A percentile compares a stretch with the other conserved stretches of the same genome.
Evolutionary conservation across 2,113 vertebrate species (phyloP).

Genomic region (Perognathus longimembris): DNA sequence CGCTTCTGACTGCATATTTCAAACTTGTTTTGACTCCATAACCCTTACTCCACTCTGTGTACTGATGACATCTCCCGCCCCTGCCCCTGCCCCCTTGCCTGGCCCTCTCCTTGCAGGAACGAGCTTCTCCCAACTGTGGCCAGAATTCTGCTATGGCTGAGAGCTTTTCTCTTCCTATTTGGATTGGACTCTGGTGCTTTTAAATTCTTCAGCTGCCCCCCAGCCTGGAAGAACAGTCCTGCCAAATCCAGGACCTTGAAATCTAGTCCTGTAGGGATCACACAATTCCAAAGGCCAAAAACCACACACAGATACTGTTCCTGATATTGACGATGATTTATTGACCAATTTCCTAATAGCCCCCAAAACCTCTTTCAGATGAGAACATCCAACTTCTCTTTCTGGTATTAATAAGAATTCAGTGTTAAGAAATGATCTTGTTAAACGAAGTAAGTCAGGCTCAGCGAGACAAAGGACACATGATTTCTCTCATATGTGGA

Average conservation of each 20-base stretch:
- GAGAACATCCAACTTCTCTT: constrained; percentile 18
- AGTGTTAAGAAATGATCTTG: neutral
- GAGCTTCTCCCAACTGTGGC: neutral
- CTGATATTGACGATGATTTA: constrained; percentile 15
- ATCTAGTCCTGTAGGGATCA: neutral
- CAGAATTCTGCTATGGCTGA: neutral
- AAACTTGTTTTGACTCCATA: neutral
- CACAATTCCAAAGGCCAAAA: constrained; percentile 19
- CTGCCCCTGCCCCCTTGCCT: too few relatives aligned
- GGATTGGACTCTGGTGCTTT: neutral
- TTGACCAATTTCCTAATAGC: constrained; percentile 25
- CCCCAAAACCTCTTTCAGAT: constrained; percentile 29
- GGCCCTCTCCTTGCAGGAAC: neutral
- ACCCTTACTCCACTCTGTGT: neutral
- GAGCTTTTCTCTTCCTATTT: neutral
- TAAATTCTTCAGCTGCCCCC: constrained; percentile 19
- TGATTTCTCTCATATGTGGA: too few relatives aligned
- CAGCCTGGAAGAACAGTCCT: neutral
- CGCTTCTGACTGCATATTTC: neutral
- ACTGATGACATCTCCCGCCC: neutral
- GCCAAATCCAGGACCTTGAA: neutral
- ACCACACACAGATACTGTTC: constrained; percentile 3
- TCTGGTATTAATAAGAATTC: neutral
- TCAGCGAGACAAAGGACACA: too few relatives aligned
- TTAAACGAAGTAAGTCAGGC: too few relatives aligned